phyloP scores from a whole-genome alignment of 2,888 invertebrate species.

The Oxytorus armatus region DNA sequence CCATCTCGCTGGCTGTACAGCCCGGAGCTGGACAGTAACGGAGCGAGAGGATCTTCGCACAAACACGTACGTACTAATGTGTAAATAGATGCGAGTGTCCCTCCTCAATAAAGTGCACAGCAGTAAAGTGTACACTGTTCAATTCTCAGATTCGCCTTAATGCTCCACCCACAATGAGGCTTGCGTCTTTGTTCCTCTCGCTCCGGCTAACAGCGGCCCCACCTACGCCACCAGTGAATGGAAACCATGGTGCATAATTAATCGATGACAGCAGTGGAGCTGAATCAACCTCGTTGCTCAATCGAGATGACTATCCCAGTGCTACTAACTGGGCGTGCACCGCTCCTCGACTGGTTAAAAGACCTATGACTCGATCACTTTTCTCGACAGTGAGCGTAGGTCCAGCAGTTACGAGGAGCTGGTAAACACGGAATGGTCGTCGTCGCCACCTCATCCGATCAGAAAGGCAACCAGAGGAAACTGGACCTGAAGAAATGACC shows the following conservation, averaged over 20 bases:
- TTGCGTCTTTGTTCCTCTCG: neutral
- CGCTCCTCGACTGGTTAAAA: conserved; percentile 19
- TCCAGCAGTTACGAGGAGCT: conserved; percentile 7
- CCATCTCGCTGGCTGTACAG: neutral
- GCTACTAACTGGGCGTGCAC: conserved; percentile 63
- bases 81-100: conserved; percentile 5
- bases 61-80: conserved; percentile 4
- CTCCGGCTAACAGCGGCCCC: conserved; percentile 19
- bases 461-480: conserved; percentile 8
- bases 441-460: conserved; percentile 28
- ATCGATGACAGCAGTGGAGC: conserved; percentile 58
- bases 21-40: neutral
- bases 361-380: conserved; percentile 37
- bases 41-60: conserved; percentile 1
- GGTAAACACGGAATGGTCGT: conserved; percentile 56
- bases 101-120: conserved; percentile 9
- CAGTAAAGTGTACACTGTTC: conserved; percentile 7
- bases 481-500: neutral
- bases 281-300: conserved; percentile 35
- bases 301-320: conserved; percentile 42
- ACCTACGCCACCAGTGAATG: conserved; percentile 48
- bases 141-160: conserved; percentile 18
- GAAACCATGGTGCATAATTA: conserved; percentile 63
- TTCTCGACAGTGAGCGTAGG: conserved; percentile 14
- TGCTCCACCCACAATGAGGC: conserved; percentile 58